Evolutionary conservation across 2,888 invertebrate species (phyloP).

Genomic region (Ephialtes manifestator): DNA sequence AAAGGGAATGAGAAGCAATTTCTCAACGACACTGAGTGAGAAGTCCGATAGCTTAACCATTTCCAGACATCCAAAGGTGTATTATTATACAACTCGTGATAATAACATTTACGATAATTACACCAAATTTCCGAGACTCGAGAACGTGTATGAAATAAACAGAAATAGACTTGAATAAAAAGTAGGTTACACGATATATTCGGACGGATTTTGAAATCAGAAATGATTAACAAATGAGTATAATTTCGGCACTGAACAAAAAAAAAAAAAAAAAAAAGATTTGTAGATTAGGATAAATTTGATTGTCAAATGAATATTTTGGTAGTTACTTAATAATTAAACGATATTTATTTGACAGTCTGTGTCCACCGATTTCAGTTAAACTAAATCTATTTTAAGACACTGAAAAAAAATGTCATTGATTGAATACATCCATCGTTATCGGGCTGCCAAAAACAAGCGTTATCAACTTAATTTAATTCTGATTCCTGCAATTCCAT

Average conservation of each 20-base stretch:
- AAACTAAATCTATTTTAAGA: too few species aligned
- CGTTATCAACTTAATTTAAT: too few species aligned
- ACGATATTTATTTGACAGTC: too few species aligned
- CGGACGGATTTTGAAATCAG: neutral
- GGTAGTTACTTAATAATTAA: too few species aligned
- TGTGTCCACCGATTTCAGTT: too few species aligned
- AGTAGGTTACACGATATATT: neutral
- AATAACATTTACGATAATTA: constrained; percentile 5
- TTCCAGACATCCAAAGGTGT: constrained; percentile 15
- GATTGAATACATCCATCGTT: too few species aligned
- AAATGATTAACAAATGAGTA: neutral
- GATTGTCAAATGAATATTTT: too few species aligned
- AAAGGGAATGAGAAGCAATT: neutral
- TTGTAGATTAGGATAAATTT: too few species aligned
- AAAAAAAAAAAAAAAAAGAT: too few species aligned
- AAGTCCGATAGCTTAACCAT: neutral
- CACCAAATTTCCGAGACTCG: neutral
- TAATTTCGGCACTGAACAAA: neutral
- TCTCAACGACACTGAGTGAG: constrained; percentile 15
- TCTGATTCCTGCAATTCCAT: too few species aligned
- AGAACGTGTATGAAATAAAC: neutral
- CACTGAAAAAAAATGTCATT: too few species aligned
- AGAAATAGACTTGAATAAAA: neutral
- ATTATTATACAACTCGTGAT: constrained; percentile 1
- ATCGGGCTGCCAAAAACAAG: too few species aligned